Percentiles rank a stretch among this genome's conserved stretches.
phyloP scores from a whole-genome alignment of 2,113 vertebrate species.

The Corythornis vintsioides region DNA sequence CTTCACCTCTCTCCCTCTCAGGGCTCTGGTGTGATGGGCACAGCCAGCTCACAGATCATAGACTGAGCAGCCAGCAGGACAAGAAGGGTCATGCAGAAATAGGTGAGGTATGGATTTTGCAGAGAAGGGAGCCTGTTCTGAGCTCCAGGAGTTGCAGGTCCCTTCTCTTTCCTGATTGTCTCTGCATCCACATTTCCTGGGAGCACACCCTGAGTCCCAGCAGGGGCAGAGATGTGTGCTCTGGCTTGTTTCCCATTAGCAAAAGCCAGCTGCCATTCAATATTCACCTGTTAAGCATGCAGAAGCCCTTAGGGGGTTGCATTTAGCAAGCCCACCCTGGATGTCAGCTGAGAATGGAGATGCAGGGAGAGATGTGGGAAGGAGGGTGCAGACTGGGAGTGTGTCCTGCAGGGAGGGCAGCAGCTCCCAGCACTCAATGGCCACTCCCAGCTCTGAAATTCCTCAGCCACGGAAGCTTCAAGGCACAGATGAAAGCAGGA shows the following conservation, averaged over 20 bases:
- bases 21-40: rapidly evolving
- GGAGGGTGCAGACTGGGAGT: neutral
- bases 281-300: neutral
- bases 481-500: neutral
- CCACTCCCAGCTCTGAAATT: neutral
- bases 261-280: neutral
- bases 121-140: neutral
- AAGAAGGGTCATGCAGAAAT: neutral
- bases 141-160: neutral
- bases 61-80: neutral
- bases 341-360: neutral
- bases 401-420: rapidly evolving
- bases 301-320: neutral
- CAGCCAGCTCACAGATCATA: rapidly evolving
- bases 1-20: neutral
- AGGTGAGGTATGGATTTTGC: neutral
- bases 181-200: neutral
- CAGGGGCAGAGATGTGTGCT: neutral
- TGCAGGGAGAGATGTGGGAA: neutral
- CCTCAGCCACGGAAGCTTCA: neutral
- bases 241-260: neutral
- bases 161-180: neutral
- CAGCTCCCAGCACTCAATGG: neutral
- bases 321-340: neutral
- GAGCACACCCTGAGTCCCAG: neutral